Percentiles rank a stretch among this genome's conserved stretches.
Conservation (phyloP, 1,140 invertebrate genomes). For the Augochlora pura region DNA sequence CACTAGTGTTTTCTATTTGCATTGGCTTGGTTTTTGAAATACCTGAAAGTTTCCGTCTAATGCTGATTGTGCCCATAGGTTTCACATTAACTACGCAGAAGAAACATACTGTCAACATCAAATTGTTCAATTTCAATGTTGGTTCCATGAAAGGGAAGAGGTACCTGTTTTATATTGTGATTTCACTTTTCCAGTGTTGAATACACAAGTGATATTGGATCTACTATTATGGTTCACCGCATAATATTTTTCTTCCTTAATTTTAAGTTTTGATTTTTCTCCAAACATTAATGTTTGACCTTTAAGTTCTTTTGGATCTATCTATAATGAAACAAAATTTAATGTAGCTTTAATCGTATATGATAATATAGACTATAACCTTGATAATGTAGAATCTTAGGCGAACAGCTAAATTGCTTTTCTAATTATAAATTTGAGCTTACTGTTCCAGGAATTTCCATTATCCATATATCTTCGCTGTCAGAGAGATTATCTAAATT, state of each 20-base stretch:
- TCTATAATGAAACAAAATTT: constrained; percentile 36
- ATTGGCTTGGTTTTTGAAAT: constrained; percentile 41
- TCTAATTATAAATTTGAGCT: constrained; percentile 19
- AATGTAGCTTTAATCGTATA: neutral
- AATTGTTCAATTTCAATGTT: neutral
- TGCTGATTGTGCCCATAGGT: constrained; percentile 56
- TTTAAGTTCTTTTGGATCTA: constrained; percentile 63
- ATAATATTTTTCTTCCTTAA: constrained; percentile 64
- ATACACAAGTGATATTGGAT: constrained; percentile 63
- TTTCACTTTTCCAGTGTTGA: constrained; percentile 52
- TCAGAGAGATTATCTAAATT: constrained; percentile 61
- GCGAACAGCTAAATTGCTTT: no score
- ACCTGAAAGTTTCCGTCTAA: constrained; percentile 67
- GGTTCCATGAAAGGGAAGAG: neutral
- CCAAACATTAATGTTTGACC: constrained; percentile 62
- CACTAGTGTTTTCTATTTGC: constrained; percentile 27
- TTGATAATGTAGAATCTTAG: no score
- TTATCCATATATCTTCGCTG: constrained; percentile 70
- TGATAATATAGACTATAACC: no score
- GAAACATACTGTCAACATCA: constrained; percentile 8
- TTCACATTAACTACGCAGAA: constrained; percentile 67
- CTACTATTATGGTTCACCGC: constrained; percentile 45
- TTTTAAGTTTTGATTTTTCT: constrained; percentile 68
- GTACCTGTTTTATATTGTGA: constrained; percentile 65
- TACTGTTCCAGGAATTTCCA: constrained; percentile 70